Conservation (phyloP, 2,113 vertebrate species). For the Prolemur simus region DNA sequence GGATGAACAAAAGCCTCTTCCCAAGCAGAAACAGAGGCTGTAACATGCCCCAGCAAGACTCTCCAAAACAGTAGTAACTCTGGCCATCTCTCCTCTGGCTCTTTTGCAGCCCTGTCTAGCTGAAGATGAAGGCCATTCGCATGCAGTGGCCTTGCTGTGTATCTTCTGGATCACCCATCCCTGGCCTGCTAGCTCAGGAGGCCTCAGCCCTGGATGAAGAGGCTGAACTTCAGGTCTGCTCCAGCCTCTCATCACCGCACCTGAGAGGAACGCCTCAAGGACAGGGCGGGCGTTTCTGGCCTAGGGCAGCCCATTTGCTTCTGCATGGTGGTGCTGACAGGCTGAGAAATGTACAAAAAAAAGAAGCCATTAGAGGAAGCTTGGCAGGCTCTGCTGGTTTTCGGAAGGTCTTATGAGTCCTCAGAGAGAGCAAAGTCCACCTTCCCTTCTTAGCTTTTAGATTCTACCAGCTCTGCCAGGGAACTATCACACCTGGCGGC, state of each 20-base stretch:
- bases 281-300: too few relatives aligned
- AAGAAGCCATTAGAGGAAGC: too few relatives aligned
- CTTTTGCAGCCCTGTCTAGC: too few relatives aligned
- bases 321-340: fast-evolving
- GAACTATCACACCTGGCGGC: too few relatives aligned
- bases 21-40: background rate
- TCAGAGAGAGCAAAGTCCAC: background rate
- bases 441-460: background rate
- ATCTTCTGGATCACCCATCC: background rate
- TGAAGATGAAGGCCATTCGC: background rate
- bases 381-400: background rate
- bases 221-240: background rate
- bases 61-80: background rate
- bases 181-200: background rate
- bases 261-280: background rate
- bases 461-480: too few relatives aligned
- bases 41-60: background rate
- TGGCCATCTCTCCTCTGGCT: background rate
- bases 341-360: too few relatives aligned
- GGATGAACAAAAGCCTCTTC: background rate
- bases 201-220: background rate
- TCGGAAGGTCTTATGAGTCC: background rate
- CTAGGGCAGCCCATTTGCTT: background rate
- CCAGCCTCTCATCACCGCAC: background rate
- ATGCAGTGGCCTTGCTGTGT: background rate